Conservation (phyloP, 2,888 invertebrate genomes). For the Eupithecia exiguata region DNA sequence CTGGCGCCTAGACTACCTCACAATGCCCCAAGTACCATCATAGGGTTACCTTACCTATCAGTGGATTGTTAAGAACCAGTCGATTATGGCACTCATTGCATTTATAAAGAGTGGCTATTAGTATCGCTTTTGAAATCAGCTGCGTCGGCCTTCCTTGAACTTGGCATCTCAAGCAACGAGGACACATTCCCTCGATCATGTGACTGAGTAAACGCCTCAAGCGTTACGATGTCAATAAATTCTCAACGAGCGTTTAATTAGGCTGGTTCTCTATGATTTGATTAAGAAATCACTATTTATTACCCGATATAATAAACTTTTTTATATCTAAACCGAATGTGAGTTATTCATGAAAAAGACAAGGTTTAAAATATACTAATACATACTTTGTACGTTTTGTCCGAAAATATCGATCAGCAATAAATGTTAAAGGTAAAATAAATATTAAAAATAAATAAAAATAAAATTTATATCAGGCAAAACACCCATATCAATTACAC, state of each 20-base stretch:
- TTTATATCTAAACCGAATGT: background rate
- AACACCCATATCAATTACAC: no score
- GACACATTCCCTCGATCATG: slow-evolving; percentile 56
- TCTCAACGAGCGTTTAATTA: background rate
- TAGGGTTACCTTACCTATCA: no score
- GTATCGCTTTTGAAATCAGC: background rate
- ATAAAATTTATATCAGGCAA: no score
- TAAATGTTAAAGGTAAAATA: no score
- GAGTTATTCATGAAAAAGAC: background rate
- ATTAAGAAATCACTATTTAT: slow-evolving; percentile 6
- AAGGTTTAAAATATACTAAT: background rate
- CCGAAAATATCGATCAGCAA: background rate
- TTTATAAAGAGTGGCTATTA: background rate
- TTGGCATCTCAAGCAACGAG: slow-evolving; percentile 39
- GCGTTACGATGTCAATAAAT: slow-evolving; percentile 9
- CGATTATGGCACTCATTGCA: slow-evolving; percentile 1
- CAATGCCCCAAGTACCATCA: no score
- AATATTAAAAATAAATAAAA: no score
- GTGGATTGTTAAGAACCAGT: background rate
- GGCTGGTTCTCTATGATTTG: background rate
- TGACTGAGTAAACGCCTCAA: slow-evolving; percentile 46
- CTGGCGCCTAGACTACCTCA: no score
- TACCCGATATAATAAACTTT: background rate
- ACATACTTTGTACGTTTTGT: no score
- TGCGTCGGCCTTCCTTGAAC: slow-evolving; percentile 58